These are phyloP conservation scores for Butorides virescens DNA, from an alignment of 2,113 vertebrate species.

Conservation along the genomic window DNA sequence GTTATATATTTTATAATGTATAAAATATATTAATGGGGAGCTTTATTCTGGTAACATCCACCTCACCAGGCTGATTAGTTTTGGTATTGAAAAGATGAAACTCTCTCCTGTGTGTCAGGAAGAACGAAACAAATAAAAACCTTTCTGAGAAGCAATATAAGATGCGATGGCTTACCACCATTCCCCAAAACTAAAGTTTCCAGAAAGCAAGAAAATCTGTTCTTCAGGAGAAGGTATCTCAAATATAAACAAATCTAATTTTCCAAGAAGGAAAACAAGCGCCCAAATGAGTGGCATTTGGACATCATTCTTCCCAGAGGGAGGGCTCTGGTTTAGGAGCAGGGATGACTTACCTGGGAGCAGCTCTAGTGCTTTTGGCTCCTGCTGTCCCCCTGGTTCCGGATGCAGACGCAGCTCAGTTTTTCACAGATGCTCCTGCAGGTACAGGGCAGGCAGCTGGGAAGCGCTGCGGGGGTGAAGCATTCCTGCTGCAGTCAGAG, in stretches of 20 bases:
- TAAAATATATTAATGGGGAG: not conserved
- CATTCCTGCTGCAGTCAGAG: accelerated
- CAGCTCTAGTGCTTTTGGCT: not conserved
- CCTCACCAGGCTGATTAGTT: not conserved
- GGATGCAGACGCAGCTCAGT: accelerated
- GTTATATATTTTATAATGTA: not conserved
- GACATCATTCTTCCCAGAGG: not conserved
- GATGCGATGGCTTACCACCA: not conserved
- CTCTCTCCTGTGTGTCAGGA: not conserved
- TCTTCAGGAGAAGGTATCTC: not conserved
- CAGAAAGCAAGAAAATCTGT: not conserved
- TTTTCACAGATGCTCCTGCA: not conserved
- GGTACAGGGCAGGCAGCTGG: not conserved
- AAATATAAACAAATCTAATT: not conserved
- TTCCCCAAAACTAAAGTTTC: not conserved
- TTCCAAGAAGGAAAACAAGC: not conserved
- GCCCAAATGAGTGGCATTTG: not conserved
- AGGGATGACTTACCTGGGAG: not conserved
- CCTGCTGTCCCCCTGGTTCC: not conserved
- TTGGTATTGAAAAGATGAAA: not conserved
- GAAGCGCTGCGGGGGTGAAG: accelerated
- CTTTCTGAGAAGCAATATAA: not conserved
- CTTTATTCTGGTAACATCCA: not conserved
- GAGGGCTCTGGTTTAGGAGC: not conserved
- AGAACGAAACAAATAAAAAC: not conserved